Conservation (phyloP, 2,113 vertebrate genomes). For the Gallinago paraguaiae region DNA sequence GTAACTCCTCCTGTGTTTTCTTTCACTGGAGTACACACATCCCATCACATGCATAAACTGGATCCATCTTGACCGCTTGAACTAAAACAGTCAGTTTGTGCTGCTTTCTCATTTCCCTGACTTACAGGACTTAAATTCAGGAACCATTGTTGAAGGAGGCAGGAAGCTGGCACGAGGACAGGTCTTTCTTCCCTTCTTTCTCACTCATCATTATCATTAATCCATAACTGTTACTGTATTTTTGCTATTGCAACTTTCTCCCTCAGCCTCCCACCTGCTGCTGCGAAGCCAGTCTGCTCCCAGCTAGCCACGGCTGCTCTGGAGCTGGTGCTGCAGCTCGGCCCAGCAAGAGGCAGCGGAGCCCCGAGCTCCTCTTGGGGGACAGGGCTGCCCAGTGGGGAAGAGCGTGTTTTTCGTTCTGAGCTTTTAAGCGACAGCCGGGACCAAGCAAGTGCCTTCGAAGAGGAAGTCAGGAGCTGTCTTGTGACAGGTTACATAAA, state of each 20-base stretch:
- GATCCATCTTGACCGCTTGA: background rate
- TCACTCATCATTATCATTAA: background rate
- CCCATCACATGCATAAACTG: background rate
- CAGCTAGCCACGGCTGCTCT: background rate
- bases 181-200: background rate
- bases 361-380: background rate
- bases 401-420: background rate
- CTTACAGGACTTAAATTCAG: background rate
- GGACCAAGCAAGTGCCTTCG: background rate
- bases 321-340: background rate
- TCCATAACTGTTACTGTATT: background rate
- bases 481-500: slow-evolving; percentile 15
- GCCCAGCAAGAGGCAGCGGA: background rate
- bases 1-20: background rate
- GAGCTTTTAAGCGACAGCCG: background rate
- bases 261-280: background rate
- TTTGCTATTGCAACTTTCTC: background rate
- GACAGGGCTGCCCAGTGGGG: background rate
- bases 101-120: background rate
- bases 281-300: background rate
- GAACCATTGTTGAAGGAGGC: background rate
- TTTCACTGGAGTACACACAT: background rate
- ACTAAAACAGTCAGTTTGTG: background rate
- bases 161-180: background rate
- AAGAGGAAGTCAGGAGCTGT: background rate